phyloP scores from a whole-genome alignment of 2,888 invertebrate genomes.

The Andrena fulva region DNA sequence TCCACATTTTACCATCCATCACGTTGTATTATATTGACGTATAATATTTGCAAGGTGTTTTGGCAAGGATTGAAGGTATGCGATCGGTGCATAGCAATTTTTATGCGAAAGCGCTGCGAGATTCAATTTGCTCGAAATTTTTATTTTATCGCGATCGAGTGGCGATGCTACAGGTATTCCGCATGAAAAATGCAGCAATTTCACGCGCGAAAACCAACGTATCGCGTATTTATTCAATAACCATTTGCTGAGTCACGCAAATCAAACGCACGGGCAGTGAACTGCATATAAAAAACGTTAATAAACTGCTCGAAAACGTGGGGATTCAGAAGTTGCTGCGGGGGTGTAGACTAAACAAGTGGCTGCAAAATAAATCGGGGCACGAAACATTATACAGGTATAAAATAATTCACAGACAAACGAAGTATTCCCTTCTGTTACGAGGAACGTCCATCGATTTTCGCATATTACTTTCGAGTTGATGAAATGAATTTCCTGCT shows the following conservation, averaged over 20 bases:
- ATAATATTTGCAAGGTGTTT: no score
- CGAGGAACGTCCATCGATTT: neutral
- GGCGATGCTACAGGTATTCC: no score
- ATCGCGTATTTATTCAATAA: neutral
- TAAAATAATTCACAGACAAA: slow-evolving; percentile 46
- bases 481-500: slow-evolving; percentile 10
- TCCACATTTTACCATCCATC: neutral
- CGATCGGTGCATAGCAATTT: no score
- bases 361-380: slow-evolving; percentile 61
- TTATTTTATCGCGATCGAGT: no score
- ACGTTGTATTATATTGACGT: neutral
- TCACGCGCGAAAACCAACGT: slow-evolving; percentile 1
- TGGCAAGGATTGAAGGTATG: no score
- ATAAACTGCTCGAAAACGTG: slow-evolving; percentile 52
- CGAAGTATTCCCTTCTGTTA: slow-evolving; percentile 22
- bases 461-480: neutral
- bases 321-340: slow-evolving; percentile 21
- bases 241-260: neutral
- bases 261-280: neutral
- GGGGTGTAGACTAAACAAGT: slow-evolving; percentile 65
- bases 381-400: slow-evolving; percentile 51
- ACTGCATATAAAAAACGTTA: slow-evolving; percentile 34
- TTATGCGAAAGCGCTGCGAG: no score
- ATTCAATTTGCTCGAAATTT: no score
- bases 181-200: no score